Conservation (phyloP, 1,140 invertebrate genomes). For the Hestina assimilis region DNA sequence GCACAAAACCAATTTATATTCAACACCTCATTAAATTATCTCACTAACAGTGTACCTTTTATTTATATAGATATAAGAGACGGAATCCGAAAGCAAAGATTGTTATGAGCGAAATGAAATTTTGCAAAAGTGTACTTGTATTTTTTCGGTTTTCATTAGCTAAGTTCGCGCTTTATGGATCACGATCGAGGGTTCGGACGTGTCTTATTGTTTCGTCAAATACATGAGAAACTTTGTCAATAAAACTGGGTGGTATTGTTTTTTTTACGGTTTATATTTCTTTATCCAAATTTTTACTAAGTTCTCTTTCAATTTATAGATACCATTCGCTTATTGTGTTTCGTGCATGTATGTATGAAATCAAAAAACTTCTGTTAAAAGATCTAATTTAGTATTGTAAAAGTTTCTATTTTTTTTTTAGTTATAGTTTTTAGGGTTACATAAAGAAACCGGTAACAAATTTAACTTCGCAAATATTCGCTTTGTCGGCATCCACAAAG, state of each 20-base stretch:
- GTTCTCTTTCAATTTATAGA: constrained; percentile 4
- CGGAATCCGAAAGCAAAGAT: background rate
- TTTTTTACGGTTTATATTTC: constrained; percentile 44
- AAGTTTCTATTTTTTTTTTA: too few species aligned
- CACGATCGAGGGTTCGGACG: constrained; percentile 66
- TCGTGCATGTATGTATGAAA: background rate
- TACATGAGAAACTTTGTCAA: constrained; percentile 71
- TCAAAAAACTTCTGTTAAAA: too few species aligned
- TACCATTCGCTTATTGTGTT: background rate
- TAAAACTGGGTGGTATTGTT: constrained; percentile 60
- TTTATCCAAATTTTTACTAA: constrained; percentile 17
- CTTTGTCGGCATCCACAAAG: constrained; percentile 55
- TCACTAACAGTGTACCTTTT: constrained; percentile 25
- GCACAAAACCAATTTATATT: constrained; percentile 35
- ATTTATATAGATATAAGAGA: constrained; percentile 17
- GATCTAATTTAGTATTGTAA: too few species aligned
- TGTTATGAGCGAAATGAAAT: constrained; percentile 11
- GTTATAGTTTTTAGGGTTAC: background rate
- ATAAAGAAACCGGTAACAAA: background rate
- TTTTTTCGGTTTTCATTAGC: constrained; percentile 76
- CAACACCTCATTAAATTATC: constrained; percentile 14
- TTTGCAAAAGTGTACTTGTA: constrained; percentile 59
- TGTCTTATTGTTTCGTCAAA: constrained; percentile 73
- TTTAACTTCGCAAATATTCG: background rate
- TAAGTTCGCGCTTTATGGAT: constrained; percentile 75